Base-by-base conservation (phyloP, 2,113 vertebrate species). In the Sminthopsis crassicaudata region DNA sequence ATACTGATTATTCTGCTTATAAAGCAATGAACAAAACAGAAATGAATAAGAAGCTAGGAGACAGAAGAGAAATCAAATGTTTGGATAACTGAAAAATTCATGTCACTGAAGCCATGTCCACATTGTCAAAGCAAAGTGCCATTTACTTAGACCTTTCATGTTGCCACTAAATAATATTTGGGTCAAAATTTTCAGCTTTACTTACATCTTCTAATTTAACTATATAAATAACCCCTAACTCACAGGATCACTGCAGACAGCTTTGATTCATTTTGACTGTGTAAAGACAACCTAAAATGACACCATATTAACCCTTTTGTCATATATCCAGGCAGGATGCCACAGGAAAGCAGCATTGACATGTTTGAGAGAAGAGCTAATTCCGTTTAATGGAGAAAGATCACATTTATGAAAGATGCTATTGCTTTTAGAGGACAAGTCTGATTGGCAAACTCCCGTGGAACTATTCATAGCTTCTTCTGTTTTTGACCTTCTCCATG, bases 11-110 rank as follows among this genome's bases (percentile, higher is more conserved):
- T 91, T 48, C n/a, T 60, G 36, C 24, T 54, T 94, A 7, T 88
- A 0, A 88, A 92, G 88, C 93, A 91, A 94, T 93, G 54, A 92
- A 91, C 53, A 91, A n/a, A 22, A 96, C 12, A 94, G 22, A 94
- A 25, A 96, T 90, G 52, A 12, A 54, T 46, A 53, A 93, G 90
- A 91, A 51, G 30, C 51, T 91, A 67, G 88, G 19, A 90, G 36
- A 89, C 57, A 27, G 60, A 93, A 76, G 0, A 54, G 52, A 9
- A 51, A 51, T 51, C 50, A 90, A 92, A 88, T 46, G 6, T 60
- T 93, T 91, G 54, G 54, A 94, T 4, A 67, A 88, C 54, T 4
- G 25, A 91, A 92, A 51, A 50, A 46, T 2, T 91, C 8, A 55
- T 27, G 50, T 53, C 19, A 95, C 53, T 90, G 92, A 95, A 94